phyloP scores from a whole-genome alignment of 2,888 invertebrate species.

The Furcula furcula region DNA sequence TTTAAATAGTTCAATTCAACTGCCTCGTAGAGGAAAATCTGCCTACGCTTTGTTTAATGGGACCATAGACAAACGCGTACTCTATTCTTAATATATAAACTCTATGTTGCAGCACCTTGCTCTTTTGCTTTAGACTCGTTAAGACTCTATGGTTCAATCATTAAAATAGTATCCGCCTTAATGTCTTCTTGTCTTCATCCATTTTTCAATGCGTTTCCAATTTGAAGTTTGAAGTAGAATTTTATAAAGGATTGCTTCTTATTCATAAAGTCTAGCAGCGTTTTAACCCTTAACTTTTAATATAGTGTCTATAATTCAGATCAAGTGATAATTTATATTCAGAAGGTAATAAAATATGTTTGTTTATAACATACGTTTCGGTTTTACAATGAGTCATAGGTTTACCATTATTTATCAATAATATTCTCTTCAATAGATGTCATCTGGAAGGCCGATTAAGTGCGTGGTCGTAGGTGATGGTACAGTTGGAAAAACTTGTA shows the following conservation, averaged over 20 bases:
- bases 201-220: slow-evolving; percentile 57
- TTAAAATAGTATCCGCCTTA: no score
- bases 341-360: slow-evolving; percentile 32
- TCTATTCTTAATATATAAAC: no score
- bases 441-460: slow-evolving; percentile 95
- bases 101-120: no score
- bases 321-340: slow-evolving; percentile 16
- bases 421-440: slow-evolving; percentile 84
- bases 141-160: no score
- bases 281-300: slow-evolving; percentile 15
- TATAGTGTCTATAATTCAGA: slow-evolving; percentile 21
- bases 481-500: slow-evolving; percentile 96
- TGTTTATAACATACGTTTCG: slow-evolving; percentile 46
- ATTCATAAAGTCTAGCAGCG: slow-evolving; percentile 20
- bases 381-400: slow-evolving; percentile 68
- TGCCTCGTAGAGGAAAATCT: no score
- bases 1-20: no score
- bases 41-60: no score
- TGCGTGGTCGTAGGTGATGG: slow-evolving; percentile 97
- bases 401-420: slow-evolving; percentile 60
- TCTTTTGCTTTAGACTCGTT: no score
- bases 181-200: slow-evolving; percentile 26
- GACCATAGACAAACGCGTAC: no score
- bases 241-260: slow-evolving; percentile 23
- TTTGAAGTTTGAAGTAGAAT: slow-evolving; percentile 40